Evolutionary conservation across 2,888 invertebrate species (phyloP), one percentile per base, ranked within the genome.

Genomic region (Lycaena phlaeas): DNA sequence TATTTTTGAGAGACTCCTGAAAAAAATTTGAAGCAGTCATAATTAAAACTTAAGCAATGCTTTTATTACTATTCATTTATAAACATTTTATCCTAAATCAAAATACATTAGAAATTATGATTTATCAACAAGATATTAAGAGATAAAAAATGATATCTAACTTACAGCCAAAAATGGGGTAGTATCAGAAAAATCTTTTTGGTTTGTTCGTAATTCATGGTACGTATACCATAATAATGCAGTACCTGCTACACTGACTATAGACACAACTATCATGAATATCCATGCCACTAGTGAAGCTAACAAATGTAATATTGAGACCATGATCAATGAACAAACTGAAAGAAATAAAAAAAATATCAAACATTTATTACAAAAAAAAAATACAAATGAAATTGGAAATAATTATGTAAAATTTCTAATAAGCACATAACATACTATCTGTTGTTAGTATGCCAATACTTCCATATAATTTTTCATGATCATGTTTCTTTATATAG

Each of bases 141-240:
- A n/a, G n/a, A n/a, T n/a, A n/a, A n/a, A n/a, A n/a, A n/a, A n/a
- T n/a, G 11, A 11, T 4, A 18, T 27, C n/a, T n/a, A n/a, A 70
- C 81, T 72, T 60, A 82, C 81, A 51, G 71, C 53, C 43, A 82
- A 64, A 56, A 58, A 77, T 17, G 57, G 51, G 31, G 50, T 43
- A 40, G 61, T 57, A 27, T 68, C 70, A 7, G 64, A 48, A 49
- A 78, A 72, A 43, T 59, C 65, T 51, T 53, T 74, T 43, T 77
- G 82, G 49, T 89, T 87, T 44, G 86, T 85, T 54, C 89, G 90
- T 26, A 95, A 87, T 55, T 91, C 92, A 55, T 89, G 87, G 61
- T 95, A 97, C 1, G 94, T 94, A 85, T 93, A 94, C 97, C 97
- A 97, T 11, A 97, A 73, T 22, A 94, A 87, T 9, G 74, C 89